Base-by-base conservation (phyloP, 2,113 vertebrate species). In the Zosterops borbonicus region DNA sequence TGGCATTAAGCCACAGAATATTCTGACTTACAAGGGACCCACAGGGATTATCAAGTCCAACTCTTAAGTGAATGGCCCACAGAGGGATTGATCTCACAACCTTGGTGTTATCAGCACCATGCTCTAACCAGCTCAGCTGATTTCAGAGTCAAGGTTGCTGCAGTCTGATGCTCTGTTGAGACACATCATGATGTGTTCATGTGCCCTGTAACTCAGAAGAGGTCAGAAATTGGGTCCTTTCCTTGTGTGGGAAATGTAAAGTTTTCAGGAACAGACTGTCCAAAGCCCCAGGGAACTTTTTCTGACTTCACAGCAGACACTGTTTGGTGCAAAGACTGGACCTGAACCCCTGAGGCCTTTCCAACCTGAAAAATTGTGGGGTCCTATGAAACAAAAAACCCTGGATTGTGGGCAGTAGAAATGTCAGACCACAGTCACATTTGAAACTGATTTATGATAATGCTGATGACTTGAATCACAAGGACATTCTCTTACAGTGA, bases 391-490 rank as follows among this genome's bases (percentile, higher is more conserved):
- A 49, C 58, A 82, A 80, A 79, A 77, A 21, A 1, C 21, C n/a
- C 29, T 37, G 35, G 22, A 24, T 76, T 55, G 69, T 6, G 29
- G 50, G 87, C 69, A 74, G 46, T 55, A 62, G 58, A 89, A 86
- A 94, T 55, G 75, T 77, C 67, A 82, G 65, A 41, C n/a, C 0
- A 0, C 62, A 55, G 50, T 18, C 2, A 3, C 42, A 55, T 39
- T 33, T 83, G 67, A 80, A 90, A 80, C 42, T 1, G 2, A 39
- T 70, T 94, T 90, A 77, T 83, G 68, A 50, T 53, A 58, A 70
- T n/a, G 41, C 53, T 47, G 63, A 69, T 63, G 92, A 80, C 50
- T 50, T 77, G 55, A 77, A 90, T 92, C 83, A 86, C 90, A 83
- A 78, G 68, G 76, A 65, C 16, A 5, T 69, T 88, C 67, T 69